Evolutionary conservation across 2,797 vertebrate genomes (phyloP).

Genomic region (Acipenser transmontanus): DNA sequence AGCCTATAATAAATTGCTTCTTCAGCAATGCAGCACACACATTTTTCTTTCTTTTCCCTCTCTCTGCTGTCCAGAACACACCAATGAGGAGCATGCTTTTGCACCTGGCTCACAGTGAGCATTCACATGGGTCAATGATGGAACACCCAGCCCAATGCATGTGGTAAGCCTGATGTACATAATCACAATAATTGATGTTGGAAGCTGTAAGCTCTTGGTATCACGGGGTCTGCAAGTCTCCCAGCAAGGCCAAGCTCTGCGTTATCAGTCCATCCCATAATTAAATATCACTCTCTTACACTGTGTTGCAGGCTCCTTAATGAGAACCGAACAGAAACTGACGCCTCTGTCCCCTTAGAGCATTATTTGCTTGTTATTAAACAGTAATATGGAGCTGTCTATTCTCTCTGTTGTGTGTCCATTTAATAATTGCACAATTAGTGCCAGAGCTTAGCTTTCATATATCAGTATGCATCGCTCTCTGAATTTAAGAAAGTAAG

Average conservation of each 20-base stretch:
- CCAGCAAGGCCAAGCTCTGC: conserved; percentile 64
- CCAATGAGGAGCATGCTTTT: conserved; percentile 49
- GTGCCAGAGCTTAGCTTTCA: conserved; percentile 86
- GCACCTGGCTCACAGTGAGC: conserved; percentile 57
- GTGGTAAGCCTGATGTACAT: conserved; percentile 63
- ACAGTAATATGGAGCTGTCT: conserved; percentile 72
- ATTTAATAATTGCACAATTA: conserved; percentile 99
- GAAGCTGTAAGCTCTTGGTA: conserved; percentile 54
- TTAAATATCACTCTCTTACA: conserved; percentile 76
- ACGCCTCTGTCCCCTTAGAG: conserved; percentile 65
- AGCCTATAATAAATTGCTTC: conserved; percentile 90
- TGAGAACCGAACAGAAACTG: conserved; percentile 71
- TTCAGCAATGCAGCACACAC: conserved; percentile 78
- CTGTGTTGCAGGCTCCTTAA: conserved; percentile 72
- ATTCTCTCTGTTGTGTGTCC: conserved; percentile 62
- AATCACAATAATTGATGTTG: conserved; percentile 74
- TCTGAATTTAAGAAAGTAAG: conserved; percentile 50
- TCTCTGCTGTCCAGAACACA: conserved; percentile 32
- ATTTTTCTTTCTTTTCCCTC: conserved; percentile 67
- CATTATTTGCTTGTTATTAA: conserved; percentile 77
- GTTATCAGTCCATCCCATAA: conserved; percentile 75
- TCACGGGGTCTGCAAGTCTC: conserved; percentile 64
- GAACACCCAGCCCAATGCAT: conserved; percentile 55
- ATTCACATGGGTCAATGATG: conserved; percentile 62
- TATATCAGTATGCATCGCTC: conserved; percentile 84